A percentile compares a stretch with the other conserved stretches of the same genome.
Evolutionary conservation across 2,113 vertebrate genomes (phyloP).

Genomic region (Motacilla tschutschensis): DNA sequence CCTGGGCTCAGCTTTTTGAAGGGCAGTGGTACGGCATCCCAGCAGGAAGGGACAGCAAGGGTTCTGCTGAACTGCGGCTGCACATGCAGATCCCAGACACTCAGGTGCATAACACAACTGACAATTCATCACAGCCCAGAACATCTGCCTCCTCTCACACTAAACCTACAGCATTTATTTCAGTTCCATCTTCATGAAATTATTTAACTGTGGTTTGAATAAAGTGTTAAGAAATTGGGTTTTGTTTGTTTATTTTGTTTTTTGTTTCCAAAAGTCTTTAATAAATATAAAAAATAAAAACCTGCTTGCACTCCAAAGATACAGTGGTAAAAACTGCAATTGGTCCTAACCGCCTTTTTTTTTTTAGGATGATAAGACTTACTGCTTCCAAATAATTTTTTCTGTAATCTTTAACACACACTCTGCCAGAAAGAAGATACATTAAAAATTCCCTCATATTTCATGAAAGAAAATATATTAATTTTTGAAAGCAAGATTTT

Average conservation of each 20-base stretch:
- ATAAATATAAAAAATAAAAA: not conserved
- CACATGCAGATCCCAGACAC: not conserved
- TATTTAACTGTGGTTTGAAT: not conserved
- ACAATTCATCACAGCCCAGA: not conserved
- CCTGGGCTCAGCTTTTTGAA: not conserved
- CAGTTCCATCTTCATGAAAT: not conserved
- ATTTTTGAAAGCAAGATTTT: not conserved
- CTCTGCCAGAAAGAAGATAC: not conserved
- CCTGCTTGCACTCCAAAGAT: not conserved
- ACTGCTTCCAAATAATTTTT: not conserved
- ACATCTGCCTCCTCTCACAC: not conserved
- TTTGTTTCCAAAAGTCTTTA: not conserved
- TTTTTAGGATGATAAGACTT: not conserved
- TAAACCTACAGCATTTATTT: not conserved
- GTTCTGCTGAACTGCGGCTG: not conserved
- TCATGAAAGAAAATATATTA: not conserved
- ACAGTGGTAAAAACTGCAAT: not conserved
- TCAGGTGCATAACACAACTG: not conserved
- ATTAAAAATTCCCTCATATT: not conserved
- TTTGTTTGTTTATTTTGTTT: not conserved
- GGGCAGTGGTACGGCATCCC: not conserved
- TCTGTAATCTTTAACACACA: not conserved
- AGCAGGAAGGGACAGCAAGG: not conserved
- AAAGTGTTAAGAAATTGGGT: not conserved
- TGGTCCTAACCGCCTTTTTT: not conserved